A percentile compares a stretch with the other conserved stretches of the same genome.
Conservation (phyloP, 2,113 vertebrate genomes). For the Anhinga rufa region DNA sequence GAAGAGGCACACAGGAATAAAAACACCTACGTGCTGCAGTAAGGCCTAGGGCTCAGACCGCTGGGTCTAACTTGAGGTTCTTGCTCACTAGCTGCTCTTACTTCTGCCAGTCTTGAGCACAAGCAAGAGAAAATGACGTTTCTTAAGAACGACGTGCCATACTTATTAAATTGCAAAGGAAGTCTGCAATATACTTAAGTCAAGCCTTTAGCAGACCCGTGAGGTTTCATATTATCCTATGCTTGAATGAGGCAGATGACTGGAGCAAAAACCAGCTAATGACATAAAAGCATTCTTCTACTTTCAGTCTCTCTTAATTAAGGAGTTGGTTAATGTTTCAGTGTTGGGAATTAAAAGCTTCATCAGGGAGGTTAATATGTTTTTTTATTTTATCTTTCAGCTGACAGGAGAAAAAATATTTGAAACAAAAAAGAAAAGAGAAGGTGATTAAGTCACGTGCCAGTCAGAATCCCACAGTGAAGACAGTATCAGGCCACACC, state of each 20-base stretch:
- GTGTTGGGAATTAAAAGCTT: slow-evolving; percentile 48
- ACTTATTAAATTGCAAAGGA: slow-evolving; percentile 29
- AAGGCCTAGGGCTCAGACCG: background rate
- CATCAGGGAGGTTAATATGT: slow-evolving; percentile 39
- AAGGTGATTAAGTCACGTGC: slow-evolving; percentile 14
- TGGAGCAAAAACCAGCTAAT: slow-evolving; percentile 60
- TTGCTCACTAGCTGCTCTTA: background rate
- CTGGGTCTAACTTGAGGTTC: background rate
- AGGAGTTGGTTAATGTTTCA: slow-evolving; percentile 54
- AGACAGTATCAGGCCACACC: background rate
- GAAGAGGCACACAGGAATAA: background rate
- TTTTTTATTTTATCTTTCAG: slow-evolving; percentile 46
- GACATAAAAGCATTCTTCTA: slow-evolving; percentile 66
- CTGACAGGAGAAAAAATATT: background rate
- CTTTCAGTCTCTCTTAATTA: slow-evolving; percentile 58
- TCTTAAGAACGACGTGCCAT: background rate
- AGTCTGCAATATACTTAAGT: slow-evolving; percentile 38
- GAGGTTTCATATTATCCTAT: slow-evolving; percentile 67
- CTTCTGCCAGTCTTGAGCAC: background rate
- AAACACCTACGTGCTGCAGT: background rate
- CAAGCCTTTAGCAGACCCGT: slow-evolving; percentile 54
- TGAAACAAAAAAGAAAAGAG: background rate
- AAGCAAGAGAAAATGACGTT: slow-evolving; percentile 9
- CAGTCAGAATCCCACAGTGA: background rate
- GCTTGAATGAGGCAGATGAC: slow-evolving; percentile 61